A percentile compares a stretch with the other conserved stretches of the same genome.
These are phyloP conservation scores for Salvelinus fontinalis DNA, from an alignment of 2,113 vertebrate genomes.

Conservation along the genomic window DNA sequence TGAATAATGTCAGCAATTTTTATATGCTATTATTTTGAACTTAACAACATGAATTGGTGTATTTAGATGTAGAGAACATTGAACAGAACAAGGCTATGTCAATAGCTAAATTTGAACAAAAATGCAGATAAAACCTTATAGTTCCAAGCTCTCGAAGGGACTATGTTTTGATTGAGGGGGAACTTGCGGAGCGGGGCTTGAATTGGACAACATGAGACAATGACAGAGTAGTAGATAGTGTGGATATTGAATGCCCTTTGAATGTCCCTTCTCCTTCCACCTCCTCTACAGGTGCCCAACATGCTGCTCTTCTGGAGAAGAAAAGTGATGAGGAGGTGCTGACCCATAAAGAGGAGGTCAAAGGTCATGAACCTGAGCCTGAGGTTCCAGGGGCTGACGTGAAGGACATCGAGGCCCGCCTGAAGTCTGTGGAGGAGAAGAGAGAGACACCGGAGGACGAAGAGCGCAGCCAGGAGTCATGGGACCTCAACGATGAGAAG, in stretches of 20 bases:
- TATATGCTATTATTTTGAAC: too few relatives aligned
- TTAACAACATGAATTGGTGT: too few relatives aligned
- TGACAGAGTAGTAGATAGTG: not conserved
- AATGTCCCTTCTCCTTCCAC: not conserved
- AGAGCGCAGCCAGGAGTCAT: slow-evolving; percentile 65
- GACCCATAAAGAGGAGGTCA: slow-evolving; percentile 51
- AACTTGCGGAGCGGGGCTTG: too few relatives aligned
- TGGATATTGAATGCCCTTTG: not conserved
- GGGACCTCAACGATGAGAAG: slow-evolving; percentile 52
- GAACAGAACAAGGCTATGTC: too few relatives aligned
- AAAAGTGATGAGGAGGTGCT: slow-evolving; percentile 59
- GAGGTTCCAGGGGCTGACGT: slow-evolving; percentile 49
- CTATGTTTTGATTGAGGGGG: too few relatives aligned
- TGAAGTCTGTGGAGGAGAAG: slow-evolving; percentile 66
- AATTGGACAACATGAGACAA: too few relatives aligned
- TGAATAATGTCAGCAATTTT: too few relatives aligned
- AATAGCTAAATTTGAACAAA: too few relatives aligned
- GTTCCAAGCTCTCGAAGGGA: too few relatives aligned
- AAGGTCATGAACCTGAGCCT: slow-evolving; percentile 44
- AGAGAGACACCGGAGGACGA: slow-evolving; percentile 55
- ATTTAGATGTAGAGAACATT: too few relatives aligned
- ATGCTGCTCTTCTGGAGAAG: slow-evolving; percentile 69
- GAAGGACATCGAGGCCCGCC: slow-evolving; percentile 66
- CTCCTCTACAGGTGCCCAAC: slow-evolving; percentile 73
- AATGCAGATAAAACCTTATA: too few relatives aligned